Percentiles rank a stretch among this genome's conserved stretches.
Evolutionary conservation across 92 coral and sea anemone species (phyloP).

Genomic region (Bergia sp.): DNA sequence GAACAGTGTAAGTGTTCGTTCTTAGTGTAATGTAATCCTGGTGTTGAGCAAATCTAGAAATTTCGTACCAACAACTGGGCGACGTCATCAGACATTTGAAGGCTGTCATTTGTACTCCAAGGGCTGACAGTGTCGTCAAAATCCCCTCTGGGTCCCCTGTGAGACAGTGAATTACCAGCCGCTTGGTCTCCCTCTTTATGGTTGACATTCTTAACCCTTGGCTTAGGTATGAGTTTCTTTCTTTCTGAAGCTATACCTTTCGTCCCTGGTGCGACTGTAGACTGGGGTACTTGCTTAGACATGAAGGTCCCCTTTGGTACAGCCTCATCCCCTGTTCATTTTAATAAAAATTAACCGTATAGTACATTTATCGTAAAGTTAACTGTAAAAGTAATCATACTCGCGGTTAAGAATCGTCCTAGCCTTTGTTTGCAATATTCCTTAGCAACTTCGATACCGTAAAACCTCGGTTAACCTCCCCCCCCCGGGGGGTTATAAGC

Average conservation of each 20-base stretch:
- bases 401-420: too few relatives aligned
- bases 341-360: too few relatives aligned
- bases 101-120: slow-evolving; percentile 74
- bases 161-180: neutral
- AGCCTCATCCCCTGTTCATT: neutral
- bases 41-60: too few relatives aligned
- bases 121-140: slow-evolving; percentile 55
- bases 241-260: neutral
- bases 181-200: slow-evolving; percentile 29
- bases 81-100: slow-evolving; percentile 90
- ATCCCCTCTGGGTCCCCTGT: slow-evolving; percentile 21
- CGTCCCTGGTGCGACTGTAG: neutral
- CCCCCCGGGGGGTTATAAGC: too few relatives aligned
- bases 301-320: neutral
- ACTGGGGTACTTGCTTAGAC: neutral
- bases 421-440: neutral
- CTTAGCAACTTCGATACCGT: too few relatives aligned
- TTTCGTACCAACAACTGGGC: slow-evolving; percentile 85
- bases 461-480: too few relatives aligned
- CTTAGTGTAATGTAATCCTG: too few relatives aligned
- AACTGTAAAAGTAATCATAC: neutral
- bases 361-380: neutral
- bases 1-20: neutral
- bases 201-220: neutral
- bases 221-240: slow-evolving; percentile 5